Conservation (phyloP, 2,797 vertebrate species). For the Poecilia gillii region DNA sequence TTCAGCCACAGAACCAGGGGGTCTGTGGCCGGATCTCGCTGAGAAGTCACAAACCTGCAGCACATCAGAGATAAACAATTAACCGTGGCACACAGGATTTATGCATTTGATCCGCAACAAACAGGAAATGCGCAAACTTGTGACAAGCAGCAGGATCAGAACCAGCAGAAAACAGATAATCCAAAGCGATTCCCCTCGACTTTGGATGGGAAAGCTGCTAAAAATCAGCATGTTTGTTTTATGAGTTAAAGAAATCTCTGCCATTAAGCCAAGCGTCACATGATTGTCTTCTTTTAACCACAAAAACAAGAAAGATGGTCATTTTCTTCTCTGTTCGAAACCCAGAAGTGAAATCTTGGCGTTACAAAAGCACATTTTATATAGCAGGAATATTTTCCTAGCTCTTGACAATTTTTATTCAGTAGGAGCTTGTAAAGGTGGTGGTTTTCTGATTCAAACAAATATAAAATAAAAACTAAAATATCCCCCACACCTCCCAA, state of each 20-base stretch:
- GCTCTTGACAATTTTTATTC: background rate
- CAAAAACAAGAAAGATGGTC: background rate
- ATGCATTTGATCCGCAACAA: background rate
- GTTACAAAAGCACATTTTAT: background rate
- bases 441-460: background rate
- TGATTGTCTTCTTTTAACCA: background rate
- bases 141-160: background rate
- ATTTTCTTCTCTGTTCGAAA: background rate
- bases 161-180: background rate
- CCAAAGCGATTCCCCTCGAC: background rate
- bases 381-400: background rate
- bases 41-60: conserved; percentile 83
- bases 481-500: background rate
- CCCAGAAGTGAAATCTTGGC: background rate
- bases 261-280: background rate
- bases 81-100: background rate
- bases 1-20: conserved; percentile 84
- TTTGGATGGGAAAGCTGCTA: background rate
- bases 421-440: background rate
- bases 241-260: background rate
- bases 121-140: no score
- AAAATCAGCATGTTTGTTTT: background rate
- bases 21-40: conserved; percentile 77
- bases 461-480: background rate
- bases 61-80: background rate